Evolutionary conservation across 2,888 invertebrate species (phyloP).

Genomic region (Drosophila putrida): DNA sequence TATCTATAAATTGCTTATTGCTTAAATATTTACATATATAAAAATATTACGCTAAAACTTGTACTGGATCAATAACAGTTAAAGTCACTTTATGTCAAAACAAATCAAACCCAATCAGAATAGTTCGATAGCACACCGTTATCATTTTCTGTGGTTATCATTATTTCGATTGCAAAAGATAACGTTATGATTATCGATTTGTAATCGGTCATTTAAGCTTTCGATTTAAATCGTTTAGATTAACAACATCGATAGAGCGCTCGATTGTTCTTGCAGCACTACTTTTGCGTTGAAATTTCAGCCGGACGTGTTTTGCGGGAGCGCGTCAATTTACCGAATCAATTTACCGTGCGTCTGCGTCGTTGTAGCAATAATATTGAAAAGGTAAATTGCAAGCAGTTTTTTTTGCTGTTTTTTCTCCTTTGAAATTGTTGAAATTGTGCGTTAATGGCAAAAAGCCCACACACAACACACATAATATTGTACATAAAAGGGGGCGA

Average conservation of each 20-base stretch:
- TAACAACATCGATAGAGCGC: constrained; percentile 34
- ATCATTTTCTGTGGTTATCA: background rate
- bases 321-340: constrained; percentile 53
- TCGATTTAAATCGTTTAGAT: background rate
- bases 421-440: constrained; percentile 59
- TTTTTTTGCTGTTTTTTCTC: constrained; percentile 49
- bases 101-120: background rate
- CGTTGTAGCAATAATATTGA: constrained; percentile 64
- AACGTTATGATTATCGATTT: background rate
- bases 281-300: constrained; percentile 61
- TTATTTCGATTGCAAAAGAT: too few species aligned
- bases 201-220: constrained; percentile 1
- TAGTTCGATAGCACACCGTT: background rate
- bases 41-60: background rate
- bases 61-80: too few species aligned
- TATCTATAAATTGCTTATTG: background rate
- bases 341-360: constrained; percentile 63
- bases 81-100: background rate
- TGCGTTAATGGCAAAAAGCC: constrained; percentile 51
- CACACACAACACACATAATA: constrained; percentile 24
- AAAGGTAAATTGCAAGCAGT: constrained; percentile 73
- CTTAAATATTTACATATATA: too few species aligned
- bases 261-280: constrained; percentile 44
- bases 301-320: constrained; percentile 61
- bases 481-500: constrained; percentile 45